Evolutionary conservation across 1,140 invertebrate genomes (phyloP).

Genomic region (Sycobia sp.): DNA sequence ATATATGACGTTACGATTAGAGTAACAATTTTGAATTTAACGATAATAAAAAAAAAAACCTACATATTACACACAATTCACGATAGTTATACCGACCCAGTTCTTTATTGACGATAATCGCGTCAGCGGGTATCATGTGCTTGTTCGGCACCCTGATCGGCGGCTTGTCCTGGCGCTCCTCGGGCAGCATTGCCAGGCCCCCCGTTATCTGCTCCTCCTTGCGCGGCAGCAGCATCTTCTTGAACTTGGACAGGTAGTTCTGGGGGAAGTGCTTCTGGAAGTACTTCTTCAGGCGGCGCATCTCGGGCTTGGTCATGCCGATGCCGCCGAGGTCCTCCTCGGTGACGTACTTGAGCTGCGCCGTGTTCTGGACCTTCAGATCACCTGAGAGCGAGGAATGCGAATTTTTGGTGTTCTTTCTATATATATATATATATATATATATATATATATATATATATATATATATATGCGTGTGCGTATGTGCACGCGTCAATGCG

Average conservation of each 20-base stretch:
- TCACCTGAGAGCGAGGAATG: slow-evolving; percentile 66
- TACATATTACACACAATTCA: too few species aligned
- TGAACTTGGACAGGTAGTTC: slow-evolving; percentile 90
- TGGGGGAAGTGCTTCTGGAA: slow-evolving; percentile 93
- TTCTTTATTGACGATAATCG: slow-evolving; percentile 92
- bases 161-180: slow-evolving; percentile 58
- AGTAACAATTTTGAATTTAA: too few species aligned
- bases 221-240: slow-evolving; percentile 72
- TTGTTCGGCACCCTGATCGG: slow-evolving; percentile 76
- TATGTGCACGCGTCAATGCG: too few species aligned
- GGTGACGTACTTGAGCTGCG: slow-evolving; percentile 95
- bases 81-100: slow-evolving; percentile 54
- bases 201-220: slow-evolving; percentile 64
- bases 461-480: too few species aligned
- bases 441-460: too few species aligned
- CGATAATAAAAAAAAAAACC: too few species aligned
- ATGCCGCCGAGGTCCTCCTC: slow-evolving; percentile 90
- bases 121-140: slow-evolving; percentile 94
- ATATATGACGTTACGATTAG: too few species aligned
- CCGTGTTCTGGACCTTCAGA: slow-evolving; percentile 82
- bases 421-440: too few species aligned
- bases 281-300: slow-evolving; percentile 88
- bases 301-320: slow-evolving; percentile 95
- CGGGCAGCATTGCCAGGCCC: slow-evolving; percentile 50
- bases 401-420: too few species aligned